Conservation (phyloP, 1,140 invertebrate genomes). For the Drosophila suzukii region DNA sequence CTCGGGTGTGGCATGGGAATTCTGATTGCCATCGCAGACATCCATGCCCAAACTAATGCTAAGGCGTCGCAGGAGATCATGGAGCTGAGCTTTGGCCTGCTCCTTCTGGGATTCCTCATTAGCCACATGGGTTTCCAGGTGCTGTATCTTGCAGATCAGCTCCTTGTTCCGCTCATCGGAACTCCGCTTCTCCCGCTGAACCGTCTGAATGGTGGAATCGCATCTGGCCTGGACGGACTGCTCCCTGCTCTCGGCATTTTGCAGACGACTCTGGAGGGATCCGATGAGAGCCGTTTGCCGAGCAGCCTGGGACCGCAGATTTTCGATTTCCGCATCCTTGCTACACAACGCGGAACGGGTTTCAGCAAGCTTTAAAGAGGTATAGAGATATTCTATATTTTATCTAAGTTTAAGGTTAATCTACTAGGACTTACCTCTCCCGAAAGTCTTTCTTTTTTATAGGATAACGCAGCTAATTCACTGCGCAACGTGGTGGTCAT, state of each 20-base stretch:
- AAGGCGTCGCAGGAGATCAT: conserved; percentile 89
- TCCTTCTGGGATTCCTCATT: conserved; percentile 89
- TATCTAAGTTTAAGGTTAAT: neutral
- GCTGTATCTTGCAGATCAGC: conserved; percentile 89
- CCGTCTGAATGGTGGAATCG: conserved; percentile 89
- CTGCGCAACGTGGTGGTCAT: conserved; percentile 90
- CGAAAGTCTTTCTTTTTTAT: conserved; percentile 91
- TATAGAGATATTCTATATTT: neutral
- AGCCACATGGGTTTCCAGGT: conserved; percentile 89
- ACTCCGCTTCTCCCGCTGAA: conserved; percentile 90
- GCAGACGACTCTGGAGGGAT: conserved; percentile 91
- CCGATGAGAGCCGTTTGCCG: conserved; percentile 91
- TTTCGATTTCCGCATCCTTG: conserved; percentile 77
- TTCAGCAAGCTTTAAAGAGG: conserved; percentile 57
- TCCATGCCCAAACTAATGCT: conserved; percentile 89
- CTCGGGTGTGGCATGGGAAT: conserved; percentile 87
- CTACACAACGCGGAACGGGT: conserved; percentile 58
- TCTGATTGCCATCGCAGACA: conserved; percentile 86
- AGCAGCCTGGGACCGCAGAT: conserved; percentile 90
- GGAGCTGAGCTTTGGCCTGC: conserved; percentile 87
- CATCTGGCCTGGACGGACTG: conserved; percentile 88
- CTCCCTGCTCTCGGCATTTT: conserved; percentile 91
- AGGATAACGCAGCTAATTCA: conserved; percentile 91
- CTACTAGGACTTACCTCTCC: conserved; percentile 86
- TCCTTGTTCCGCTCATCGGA: conserved; percentile 91